phyloP scores from a whole-genome alignment of 2,113 vertebrate species.

The Nymphicus hollandicus region DNA sequence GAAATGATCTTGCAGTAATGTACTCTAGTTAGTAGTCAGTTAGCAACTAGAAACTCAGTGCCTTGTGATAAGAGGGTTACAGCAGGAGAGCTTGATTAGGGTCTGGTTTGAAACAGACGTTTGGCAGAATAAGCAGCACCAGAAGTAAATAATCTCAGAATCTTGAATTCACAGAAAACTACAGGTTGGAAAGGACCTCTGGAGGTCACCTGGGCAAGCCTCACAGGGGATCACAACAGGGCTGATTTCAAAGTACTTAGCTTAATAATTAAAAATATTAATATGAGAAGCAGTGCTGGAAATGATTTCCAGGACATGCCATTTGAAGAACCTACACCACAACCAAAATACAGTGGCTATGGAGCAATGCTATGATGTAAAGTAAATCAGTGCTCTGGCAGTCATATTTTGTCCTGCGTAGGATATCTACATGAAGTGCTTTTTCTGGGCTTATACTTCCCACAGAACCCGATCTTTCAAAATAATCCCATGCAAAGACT shows the following conservation, averaged over 20 bases:
- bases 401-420: background rate
- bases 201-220: background rate
- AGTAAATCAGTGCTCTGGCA: background rate
- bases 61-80: background rate
- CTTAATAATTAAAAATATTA: slow-evolving; percentile 18
- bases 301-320: background rate
- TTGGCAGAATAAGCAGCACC: slow-evolving; percentile 14
- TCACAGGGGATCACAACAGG: background rate
- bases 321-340: background rate
- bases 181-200: background rate
- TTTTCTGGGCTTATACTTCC: background rate
- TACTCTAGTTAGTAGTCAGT: background rate
- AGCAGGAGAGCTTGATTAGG: background rate
- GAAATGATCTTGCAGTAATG: background rate
- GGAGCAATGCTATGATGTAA: background rate
- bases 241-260: background rate
- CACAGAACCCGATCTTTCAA: background rate
- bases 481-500: background rate
- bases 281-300: background rate
- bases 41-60: background rate
- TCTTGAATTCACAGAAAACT: background rate
- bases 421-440: background rate
- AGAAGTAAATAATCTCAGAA: slow-evolving; percentile 35
- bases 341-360: background rate
- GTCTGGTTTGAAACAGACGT: background rate